Percentiles rank a stretch among this genome's conserved stretches.
Evolutionary conservation across 2,797 vertebrate genomes (phyloP).

Genomic region (Siniperca obscura): DNA sequence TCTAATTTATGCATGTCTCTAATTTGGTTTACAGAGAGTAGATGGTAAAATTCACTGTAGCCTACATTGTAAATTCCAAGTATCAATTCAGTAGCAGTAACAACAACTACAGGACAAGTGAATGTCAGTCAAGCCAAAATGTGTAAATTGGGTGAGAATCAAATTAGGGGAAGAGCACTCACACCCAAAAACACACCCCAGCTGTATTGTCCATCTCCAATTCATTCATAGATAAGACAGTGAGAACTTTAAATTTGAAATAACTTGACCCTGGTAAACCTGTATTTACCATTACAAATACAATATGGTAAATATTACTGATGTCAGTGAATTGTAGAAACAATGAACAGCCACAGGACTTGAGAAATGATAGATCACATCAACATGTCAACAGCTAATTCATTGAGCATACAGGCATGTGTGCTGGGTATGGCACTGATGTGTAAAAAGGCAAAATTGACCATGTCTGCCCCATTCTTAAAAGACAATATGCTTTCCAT

Average conservation of each 20-base stretch:
- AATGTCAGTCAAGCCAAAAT: neutral
- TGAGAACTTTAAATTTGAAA: neutral
- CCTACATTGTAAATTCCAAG: neutral
- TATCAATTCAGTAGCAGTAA: neutral
- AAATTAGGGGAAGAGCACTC: neutral
- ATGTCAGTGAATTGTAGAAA: neutral
- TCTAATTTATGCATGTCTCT: slow-evolving; percentile 13
- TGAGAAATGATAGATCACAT: neutral
- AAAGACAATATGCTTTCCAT: neutral
- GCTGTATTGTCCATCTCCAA: neutral
- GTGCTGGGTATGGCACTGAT: neutral
- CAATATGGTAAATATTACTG: neutral
- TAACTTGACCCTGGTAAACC: neutral
- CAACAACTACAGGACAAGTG: neutral
- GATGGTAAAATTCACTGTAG: neutral
- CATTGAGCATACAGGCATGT: neutral
- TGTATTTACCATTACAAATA: neutral
- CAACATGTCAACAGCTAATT: neutral
- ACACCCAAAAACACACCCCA: neutral
- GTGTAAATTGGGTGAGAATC: neutral
- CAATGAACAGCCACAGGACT: neutral
- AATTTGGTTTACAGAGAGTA: slow-evolving; percentile 6
- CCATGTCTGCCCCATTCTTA: neutral
- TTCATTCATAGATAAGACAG: neutral
- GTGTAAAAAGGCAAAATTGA: neutral